A percentile compares a stretch with the other conserved stretches of the same genome.
Conservation (phyloP, 2,888 invertebrate species). For the Herminia tarsipennalis region DNA sequence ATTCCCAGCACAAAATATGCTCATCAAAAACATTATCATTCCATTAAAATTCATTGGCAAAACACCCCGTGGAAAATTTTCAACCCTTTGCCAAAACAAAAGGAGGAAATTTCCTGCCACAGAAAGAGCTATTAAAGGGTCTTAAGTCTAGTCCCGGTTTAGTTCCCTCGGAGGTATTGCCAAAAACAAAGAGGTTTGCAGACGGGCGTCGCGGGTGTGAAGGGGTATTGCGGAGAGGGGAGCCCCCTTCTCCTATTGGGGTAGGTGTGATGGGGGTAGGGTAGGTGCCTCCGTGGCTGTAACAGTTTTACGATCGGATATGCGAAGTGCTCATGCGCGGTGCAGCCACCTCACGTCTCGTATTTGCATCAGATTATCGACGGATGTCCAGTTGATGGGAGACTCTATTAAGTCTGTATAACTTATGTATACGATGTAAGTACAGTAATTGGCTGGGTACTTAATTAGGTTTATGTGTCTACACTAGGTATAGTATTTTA, state of each 20-base stretch:
- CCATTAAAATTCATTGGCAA: constrained; percentile 54
- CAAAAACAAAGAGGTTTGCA: constrained; percentile 81
- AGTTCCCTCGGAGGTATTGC: constrained; percentile 71
- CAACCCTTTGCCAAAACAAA: constrained; percentile 64
- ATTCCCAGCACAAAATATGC: constrained; percentile 29
- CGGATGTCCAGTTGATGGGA: constrained; percentile 47
- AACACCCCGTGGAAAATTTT: constrained; percentile 21
- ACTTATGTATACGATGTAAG: constrained; percentile 1
- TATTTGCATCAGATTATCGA: constrained; percentile 82
- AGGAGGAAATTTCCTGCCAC: constrained; percentile 67
- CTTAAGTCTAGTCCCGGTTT: constrained; percentile 76
- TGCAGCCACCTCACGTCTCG: constrained; percentile 64
- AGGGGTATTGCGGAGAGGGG: constrained; percentile 35
- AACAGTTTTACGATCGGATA: constrained; percentile 83
- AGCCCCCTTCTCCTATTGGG: constrained; percentile 36
- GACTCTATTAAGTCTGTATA: constrained; percentile 24
- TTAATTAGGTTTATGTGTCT: not conserved
- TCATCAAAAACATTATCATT: constrained; percentile 46
- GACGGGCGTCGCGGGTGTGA: constrained; percentile 59
- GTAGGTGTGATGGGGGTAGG: constrained; percentile 48
- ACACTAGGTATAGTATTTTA: too few relatives aligned
- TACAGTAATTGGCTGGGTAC: constrained; percentile 5
- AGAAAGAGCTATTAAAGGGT: constrained; percentile 79
- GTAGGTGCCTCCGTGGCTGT: constrained; percentile 58
- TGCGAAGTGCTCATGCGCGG: constrained; percentile 79